Evolutionary conservation across 2,113 vertebrate species (phyloP), one percentile per base, ranked within the genome.

Genomic region (Lathamus discolor): DNA sequence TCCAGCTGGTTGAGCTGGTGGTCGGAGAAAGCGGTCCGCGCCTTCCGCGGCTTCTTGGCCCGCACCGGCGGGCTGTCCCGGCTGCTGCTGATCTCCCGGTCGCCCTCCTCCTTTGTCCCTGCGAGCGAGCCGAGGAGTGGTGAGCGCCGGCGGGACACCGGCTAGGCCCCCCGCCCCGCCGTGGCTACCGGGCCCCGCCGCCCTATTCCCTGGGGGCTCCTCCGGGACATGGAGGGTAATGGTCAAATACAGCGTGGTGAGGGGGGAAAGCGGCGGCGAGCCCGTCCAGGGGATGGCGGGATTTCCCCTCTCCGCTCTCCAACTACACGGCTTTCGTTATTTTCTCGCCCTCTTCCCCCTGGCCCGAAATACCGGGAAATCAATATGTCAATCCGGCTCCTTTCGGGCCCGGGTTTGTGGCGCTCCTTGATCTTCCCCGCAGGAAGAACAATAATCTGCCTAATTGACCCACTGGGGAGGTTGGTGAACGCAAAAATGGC

Each of bases 391-490:
- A 98, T 98, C 98, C 98, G 96, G 98, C 98, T 98, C 98, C 98
- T 98, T 98, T 98, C 98, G 98, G 98, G 98, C 97, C 98, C 95
- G 98, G 97, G 98, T 98, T 98, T 98, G 95, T 98, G 93, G 97
- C 93, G 76, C 98, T 97, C 98, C 98, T 96, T 98, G 98, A 99
- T 99, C 99, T 99, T 98, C 98, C 99, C 99, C 99, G 98, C 97
- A 99, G 99, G 99, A 99, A 99, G 98, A 99, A 99, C 99, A 99
- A 99, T 99, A 99, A 99, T 99, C 99, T 99, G 99, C 98, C 98
- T 99, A 99, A 99, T 99, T 99, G 99, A 99, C 98, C 98, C 99
- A 99, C 99, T 98, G 98, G 99, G 99, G 99, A 99, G 99, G 98
- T 97, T 97, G 97, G 98, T 98, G 98, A 98, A 97, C 97, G 68